These are phyloP conservation scores for Anguilla obscura DNA, from an alignment of 2,797 vertebrate species.

Conservation along the genomic window DNA sequence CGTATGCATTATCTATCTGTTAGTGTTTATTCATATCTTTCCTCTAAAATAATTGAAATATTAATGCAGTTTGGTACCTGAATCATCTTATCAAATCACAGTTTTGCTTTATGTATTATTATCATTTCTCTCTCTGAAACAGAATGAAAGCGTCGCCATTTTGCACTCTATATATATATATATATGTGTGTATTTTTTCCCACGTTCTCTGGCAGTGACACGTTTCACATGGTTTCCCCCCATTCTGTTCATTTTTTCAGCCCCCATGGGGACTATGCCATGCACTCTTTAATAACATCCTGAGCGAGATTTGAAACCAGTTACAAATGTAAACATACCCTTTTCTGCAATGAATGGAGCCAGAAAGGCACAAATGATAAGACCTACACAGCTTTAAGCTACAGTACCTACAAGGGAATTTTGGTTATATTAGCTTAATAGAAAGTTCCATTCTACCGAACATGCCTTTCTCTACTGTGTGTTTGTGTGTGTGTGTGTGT, in stretches of 20 bases:
- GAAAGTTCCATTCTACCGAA: conserved; percentile 59
- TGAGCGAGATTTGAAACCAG: conserved; percentile 61
- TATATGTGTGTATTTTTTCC: conserved; percentile 20
- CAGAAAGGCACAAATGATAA: conserved; percentile 82
- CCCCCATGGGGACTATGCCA: conserved; percentile 13
- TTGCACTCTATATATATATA: conserved; percentile 32
- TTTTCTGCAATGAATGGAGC: conserved; percentile 68
- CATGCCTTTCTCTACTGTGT: conserved; percentile 40
- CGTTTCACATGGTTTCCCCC: conserved; percentile 45
- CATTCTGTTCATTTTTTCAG: conserved; percentile 18
- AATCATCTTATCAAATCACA: conserved; percentile 72
- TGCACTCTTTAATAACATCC: conserved; percentile 41
- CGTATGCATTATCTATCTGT: conserved; percentile 64
- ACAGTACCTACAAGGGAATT: conserved; percentile 58
- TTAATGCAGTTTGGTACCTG: conserved; percentile 71
- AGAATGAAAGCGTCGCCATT: conserved; percentile 44
- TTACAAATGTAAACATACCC: conserved; percentile 69
- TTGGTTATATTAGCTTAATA: conserved; percentile 74
- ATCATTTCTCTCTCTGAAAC: conserved; percentile 53
- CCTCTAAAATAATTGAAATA: conserved; percentile 62
- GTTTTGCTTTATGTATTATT: conserved; percentile 55
- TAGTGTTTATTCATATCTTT: conserved; percentile 51
- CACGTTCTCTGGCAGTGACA: conserved; percentile 50
- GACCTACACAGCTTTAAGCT: conserved; percentile 70
- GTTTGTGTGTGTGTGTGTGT: conserved; percentile 19